Conservation (phyloP, 2,113 vertebrate genomes). For the Panthera uncia region DNA sequence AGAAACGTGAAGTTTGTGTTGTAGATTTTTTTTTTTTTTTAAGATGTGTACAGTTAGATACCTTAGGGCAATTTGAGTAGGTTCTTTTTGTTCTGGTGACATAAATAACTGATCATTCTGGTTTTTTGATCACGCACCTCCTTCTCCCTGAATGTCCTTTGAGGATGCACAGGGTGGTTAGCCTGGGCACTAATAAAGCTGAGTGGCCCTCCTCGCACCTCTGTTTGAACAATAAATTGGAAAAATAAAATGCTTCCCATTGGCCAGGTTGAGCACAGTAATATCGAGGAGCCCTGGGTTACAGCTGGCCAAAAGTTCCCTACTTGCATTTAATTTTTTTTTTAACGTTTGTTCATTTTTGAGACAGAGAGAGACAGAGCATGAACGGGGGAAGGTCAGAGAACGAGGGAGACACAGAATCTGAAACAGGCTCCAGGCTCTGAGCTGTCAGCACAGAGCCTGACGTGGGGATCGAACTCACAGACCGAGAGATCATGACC, state of each 20-base stretch:
- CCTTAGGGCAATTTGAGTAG: background rate
- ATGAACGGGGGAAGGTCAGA: too few species aligned
- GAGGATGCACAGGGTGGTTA: background rate
- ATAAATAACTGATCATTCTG: background rate
- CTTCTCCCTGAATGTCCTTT: background rate
- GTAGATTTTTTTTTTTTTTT: background rate
- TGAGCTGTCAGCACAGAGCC: too few species aligned
- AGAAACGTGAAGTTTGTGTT: slow-evolving; percentile 14
- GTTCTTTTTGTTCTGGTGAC: background rate
- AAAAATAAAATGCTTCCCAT: background rate
- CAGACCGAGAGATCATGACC: too few species aligned
- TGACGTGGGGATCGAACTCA: too few species aligned
- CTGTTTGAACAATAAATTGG: background rate
- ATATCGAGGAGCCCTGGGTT: background rate
- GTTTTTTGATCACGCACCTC: background rate
- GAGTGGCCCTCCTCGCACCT: slow-evolving; percentile 13
- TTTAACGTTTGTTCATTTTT: too few species aligned
- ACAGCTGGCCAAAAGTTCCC: background rate
- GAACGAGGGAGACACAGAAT: too few species aligned
- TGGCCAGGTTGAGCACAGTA: background rate
- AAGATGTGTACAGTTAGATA: background rate
- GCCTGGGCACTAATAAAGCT: background rate
- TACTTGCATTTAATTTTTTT: background rate
- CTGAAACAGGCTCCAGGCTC: too few species aligned
- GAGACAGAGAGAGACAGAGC: too few species aligned